Base-by-base conservation (phyloP, 2,888 invertebrate genomes). In the Bhutanitis thaidina region DNA sequence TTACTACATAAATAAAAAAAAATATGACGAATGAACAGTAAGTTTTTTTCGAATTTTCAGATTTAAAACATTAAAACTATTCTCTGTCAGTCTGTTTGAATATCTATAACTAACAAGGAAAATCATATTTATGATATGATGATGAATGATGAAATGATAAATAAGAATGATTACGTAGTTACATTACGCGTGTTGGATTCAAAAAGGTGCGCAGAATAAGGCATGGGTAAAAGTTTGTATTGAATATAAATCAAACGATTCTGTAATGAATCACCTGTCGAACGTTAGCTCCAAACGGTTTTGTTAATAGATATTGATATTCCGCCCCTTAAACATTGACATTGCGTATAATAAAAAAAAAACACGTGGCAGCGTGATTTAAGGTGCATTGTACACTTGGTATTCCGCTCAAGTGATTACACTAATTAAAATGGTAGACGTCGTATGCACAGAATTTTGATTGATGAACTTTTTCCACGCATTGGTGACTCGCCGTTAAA, bases 381-480 rank as follows among this genome's bases (percentile, higher is more conserved):
- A 25, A 43, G 8, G 20, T 30, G 37, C 34, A 20, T 15, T 27
- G n/a, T n/a, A 13, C 15, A 15, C 3, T 43, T 30, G 37, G 41
- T 29, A 53, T 49, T 44, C 52, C 37, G 10, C 7, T 40, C 35
- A 35, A 20, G 14, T 49, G 32, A 32, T 29, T n/a, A 41, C 35
- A 27, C 34, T 49, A 53, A 53, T 53, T 53, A 49, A 44, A 45
- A 50, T 50, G 39, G 44, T 32, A 27, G 39, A 45, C 29, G 25
- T 32, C 40, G 15, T 29, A 15, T 13, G 15, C 25, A 5, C 20
- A n/a, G 49, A 53, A 53, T 53, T 39, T 49, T 44, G 44, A 53
- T 44, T 44, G 40, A 35, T 7, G 8, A 30, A 32, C 37, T 41
- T 49, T 41, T 53, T 35, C 34, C 16, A 35, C 29, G 16, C 44